phyloP scores from a whole-genome alignment of 2,797 vertebrate genomes.

The Arnoldichthys spilopterus region DNA sequence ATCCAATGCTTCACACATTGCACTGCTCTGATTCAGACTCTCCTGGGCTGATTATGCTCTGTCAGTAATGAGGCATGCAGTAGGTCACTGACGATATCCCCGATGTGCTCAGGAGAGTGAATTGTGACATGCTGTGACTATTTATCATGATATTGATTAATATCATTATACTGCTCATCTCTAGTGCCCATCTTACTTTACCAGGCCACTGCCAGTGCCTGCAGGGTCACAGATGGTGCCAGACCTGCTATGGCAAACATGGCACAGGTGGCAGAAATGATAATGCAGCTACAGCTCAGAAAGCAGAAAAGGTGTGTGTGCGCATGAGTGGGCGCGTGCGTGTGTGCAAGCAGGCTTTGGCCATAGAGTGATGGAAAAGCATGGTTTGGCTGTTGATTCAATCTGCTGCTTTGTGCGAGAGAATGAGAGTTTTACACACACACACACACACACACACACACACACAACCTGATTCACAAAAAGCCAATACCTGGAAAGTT shows the following conservation, averaged over 20 bases:
- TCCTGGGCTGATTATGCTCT: too few species aligned
- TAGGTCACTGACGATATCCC: too few species aligned
- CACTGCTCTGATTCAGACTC: too few species aligned
- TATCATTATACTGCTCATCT: too few species aligned
- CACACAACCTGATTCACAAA: conserved; percentile 2
- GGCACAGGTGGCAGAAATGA: conserved; percentile 45
- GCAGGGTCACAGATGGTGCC: conserved; percentile 39
- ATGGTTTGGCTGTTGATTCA: conserved; percentile 32
- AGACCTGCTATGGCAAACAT: conserved; percentile 42
- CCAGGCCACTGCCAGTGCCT: background rate
- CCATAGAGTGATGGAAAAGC: conserved; percentile 38
- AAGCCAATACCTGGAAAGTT: conserved; percentile 10
- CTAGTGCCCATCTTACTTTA: background rate
- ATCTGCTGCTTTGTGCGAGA: conserved; percentile 32
- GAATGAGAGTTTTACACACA: background rate
- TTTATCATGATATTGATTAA: too few species aligned
- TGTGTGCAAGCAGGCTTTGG: conserved; percentile 15
- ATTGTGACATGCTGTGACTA: too few species aligned
- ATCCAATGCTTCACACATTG: too few species aligned
- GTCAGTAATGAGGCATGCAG: too few species aligned
- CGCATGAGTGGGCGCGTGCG: conserved; percentile 42
- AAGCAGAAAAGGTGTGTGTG: conserved; percentile 24
- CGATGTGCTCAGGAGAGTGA: too few species aligned
- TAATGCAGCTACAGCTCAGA: conserved; percentile 29
- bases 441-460: background rate